phyloP scores from a whole-genome alignment of 2,113 vertebrate genomes.

The Sprattus sprattus region DNA sequence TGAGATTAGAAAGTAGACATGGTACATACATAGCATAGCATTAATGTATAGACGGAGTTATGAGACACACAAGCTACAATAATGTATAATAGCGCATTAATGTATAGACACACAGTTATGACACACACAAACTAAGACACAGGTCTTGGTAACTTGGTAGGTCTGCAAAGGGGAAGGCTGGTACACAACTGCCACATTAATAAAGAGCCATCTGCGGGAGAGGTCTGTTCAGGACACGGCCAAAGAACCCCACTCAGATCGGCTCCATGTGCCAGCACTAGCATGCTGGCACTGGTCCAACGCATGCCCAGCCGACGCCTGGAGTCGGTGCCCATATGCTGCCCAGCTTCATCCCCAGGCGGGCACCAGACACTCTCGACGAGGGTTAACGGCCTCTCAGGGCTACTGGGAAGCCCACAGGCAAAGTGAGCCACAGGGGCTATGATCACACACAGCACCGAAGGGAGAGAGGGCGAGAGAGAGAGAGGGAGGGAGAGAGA shows the following conservation, averaged over 20 bases:
- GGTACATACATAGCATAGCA: background rate
- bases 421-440: background rate
- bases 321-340: background rate
- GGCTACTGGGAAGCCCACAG: background rate
- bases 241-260: background rate
- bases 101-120: background rate
- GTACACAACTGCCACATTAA: background rate
- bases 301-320: background rate
- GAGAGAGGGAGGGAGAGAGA: background rate
- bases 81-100: background rate
- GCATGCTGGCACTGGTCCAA: background rate
- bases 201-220: slow-evolving; percentile 20
- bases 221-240: background rate
- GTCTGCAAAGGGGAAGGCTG: background rate
- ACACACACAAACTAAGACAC: background rate
- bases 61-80: background rate
- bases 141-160: background rate
- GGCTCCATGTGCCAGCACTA: background rate
- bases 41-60: background rate
- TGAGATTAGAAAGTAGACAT: background rate
- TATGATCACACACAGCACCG: background rate
- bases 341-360: slow-evolving; percentile 9
- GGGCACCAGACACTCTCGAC: background rate
- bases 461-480: background rate
- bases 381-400: background rate